Percentiles rank a stretch among this genome's conserved stretches.
These are phyloP conservation scores for Barypeithes pellucidus DNA, from an alignment of 2,888 invertebrate species.

Conservation along the genomic window DNA sequence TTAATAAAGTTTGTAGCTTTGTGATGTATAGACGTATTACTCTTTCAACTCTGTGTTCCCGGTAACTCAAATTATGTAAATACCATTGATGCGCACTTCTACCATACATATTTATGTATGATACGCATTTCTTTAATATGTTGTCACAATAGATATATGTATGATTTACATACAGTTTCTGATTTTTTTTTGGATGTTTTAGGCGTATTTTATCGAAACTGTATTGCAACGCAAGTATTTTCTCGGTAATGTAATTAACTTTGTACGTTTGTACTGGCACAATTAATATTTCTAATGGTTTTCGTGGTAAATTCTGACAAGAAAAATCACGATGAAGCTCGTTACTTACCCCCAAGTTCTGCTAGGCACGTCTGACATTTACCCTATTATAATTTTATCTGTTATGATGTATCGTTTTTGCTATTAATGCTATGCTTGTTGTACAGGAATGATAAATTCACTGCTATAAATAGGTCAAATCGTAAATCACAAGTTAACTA, in stretches of 20 bases:
- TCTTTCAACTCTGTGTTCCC: too few species aligned
- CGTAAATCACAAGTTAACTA: background rate
- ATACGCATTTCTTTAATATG: background rate
- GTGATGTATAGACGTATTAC: too few species aligned
- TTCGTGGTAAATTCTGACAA: too few species aligned
- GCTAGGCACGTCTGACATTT: background rate
- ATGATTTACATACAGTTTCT: background rate
- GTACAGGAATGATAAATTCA: background rate
- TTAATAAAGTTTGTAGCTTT: too few species aligned
- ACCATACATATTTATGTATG: background rate
- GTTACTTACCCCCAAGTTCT: too few species aligned
- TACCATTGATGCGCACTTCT: background rate
- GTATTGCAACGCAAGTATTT: too few species aligned
- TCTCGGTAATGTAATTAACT: too few species aligned
- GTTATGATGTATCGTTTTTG: constrained; percentile 1
- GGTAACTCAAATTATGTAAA: too few species aligned
- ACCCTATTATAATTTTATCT: background rate
- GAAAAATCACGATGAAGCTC: too few species aligned
- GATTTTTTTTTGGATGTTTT: background rate
- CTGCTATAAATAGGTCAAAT: background rate
- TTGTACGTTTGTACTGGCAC: too few species aligned
- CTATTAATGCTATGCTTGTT: background rate
- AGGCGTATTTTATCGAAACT: too few species aligned
- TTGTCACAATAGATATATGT: background rate
- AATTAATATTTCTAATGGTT: too few species aligned